These are phyloP conservation scores for Erythrocercus mccallii DNA, from an alignment of 2,113 vertebrate genomes.

Conservation along the genomic window DNA sequence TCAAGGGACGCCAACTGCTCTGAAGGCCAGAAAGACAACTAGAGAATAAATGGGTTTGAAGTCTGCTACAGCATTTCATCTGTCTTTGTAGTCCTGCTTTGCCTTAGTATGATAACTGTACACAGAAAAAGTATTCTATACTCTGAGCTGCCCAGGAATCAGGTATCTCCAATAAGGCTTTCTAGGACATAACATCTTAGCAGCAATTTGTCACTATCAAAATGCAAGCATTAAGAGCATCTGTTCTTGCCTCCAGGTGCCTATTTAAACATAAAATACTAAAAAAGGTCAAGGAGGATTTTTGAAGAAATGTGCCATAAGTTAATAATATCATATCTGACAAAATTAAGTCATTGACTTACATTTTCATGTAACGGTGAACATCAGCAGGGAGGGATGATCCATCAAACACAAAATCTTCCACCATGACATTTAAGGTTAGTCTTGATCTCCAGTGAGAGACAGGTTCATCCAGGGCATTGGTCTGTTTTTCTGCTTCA, in stretches of 20 bases:
- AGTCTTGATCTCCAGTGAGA: constrained; percentile 95
- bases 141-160: neutral
- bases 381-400: constrained; percentile 91
- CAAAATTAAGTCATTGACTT: neutral
- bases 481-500: constrained; percentile 69
- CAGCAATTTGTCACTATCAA: neutral
- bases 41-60: neutral
- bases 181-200: neutral
- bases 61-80: neutral
- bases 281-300: neutral
- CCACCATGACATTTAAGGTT: constrained; percentile 89
- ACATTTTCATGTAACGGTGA: constrained; percentile 95
- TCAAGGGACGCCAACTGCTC: neutral
- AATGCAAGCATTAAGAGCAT: neutral
- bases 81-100: neutral
- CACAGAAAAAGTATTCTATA: neutral
- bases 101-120: neutral
- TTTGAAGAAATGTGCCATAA: neutral
- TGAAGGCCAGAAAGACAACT: neutral
- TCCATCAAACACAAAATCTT: constrained; percentile 90
- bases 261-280: neutral
- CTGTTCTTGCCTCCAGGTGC: neutral
- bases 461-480: constrained; percentile 80
- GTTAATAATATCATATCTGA: neutral
- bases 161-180: neutral